Percentiles rank a stretch among this genome's conserved stretches.
phyloP scores from a whole-genome alignment of 2,888 invertebrate species.

The Drosophila meridiana region DNA sequence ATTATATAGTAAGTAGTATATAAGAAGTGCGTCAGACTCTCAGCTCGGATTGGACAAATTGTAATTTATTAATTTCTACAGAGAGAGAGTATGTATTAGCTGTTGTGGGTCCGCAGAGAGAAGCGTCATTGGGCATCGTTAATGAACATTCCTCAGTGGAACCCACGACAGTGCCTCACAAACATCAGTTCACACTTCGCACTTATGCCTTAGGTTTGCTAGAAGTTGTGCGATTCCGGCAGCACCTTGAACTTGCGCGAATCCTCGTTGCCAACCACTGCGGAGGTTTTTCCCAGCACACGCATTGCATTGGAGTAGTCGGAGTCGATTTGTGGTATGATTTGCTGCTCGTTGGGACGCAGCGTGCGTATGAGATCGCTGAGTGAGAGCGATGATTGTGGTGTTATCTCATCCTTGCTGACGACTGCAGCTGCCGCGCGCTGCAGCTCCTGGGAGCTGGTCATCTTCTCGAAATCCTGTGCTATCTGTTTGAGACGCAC shows the following conservation, averaged over 20 bases:
- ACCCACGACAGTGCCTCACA: slow-evolving; percentile 43
- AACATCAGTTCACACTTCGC: slow-evolving; percentile 6
- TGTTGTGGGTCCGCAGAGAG: slow-evolving; percentile 68
- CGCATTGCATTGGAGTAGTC: slow-evolving; percentile 85
- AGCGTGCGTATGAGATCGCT: slow-evolving; percentile 85
- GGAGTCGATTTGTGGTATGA: slow-evolving; percentile 85
- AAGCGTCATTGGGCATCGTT: slow-evolving; percentile 64
- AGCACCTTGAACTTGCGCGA: slow-evolving; percentile 62
- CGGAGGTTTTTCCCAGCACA: slow-evolving; percentile 83
- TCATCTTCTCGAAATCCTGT: slow-evolving; percentile 83
- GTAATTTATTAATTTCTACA: slow-evolving; percentile 40
- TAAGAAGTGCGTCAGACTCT: slow-evolving; percentile 41
- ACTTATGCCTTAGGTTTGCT: slow-evolving; percentile 12
- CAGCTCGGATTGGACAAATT: slow-evolving; percentile 35
- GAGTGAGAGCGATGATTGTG: slow-evolving; percentile 84
- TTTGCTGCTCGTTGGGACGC: slow-evolving; percentile 84
- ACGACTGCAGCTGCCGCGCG: slow-evolving; percentile 45
- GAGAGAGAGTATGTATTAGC: slow-evolving; percentile 11
- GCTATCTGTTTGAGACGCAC: slow-evolving; percentile 84
- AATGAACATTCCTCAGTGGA: slow-evolving; percentile 78
- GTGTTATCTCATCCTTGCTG: slow-evolving; percentile 81
- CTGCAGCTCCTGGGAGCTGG: slow-evolving; percentile 71
- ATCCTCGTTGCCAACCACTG: slow-evolving; percentile 69
- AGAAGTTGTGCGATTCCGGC: slow-evolving; percentile 52
- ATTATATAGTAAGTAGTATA: slow-evolving; percentile 35